These are phyloP conservation scores for Pseudochirops corinnae DNA, from an alignment of 2,797 vertebrate species.

Conservation along the genomic window DNA sequence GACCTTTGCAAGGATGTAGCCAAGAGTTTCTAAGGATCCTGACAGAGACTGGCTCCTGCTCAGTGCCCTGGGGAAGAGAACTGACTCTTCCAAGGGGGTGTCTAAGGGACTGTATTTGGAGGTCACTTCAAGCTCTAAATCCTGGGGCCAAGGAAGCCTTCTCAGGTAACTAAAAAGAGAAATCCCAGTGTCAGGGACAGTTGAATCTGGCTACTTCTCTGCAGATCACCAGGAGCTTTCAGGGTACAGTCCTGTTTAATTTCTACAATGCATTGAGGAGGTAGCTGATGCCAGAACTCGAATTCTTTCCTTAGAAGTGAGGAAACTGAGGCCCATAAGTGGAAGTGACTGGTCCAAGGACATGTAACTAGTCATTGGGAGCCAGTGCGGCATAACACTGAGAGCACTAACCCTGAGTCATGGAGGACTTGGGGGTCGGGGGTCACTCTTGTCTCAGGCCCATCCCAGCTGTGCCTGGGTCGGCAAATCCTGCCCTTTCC, in stretches of 20 bases:
- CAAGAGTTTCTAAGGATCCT: background rate
- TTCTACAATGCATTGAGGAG: background rate
- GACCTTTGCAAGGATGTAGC: background rate
- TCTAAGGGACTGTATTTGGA: background rate
- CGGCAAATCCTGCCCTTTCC: background rate
- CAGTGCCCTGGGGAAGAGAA: background rate
- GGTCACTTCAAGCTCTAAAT: background rate
- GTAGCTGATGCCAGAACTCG: background rate
- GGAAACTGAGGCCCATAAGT: background rate
- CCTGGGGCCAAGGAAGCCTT: background rate
- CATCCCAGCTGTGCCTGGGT: background rate
- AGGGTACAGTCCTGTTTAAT: background rate
- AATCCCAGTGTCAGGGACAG: background rate
- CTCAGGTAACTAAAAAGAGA: background rate
- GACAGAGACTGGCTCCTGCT: background rate
- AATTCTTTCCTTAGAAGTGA: background rate
- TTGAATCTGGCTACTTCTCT: background rate
- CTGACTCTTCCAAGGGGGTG: no score
- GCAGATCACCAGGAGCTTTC: background rate
- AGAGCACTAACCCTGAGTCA: background rate
- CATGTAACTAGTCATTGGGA: background rate
- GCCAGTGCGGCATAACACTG: background rate
- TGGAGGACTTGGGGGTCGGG: background rate
- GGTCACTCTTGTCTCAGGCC: background rate
- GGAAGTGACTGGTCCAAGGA: background rate